phyloP scores from a whole-genome alignment of 92 coral and sea anemone genomes.

The Epizoanthus rinbou region DNA sequence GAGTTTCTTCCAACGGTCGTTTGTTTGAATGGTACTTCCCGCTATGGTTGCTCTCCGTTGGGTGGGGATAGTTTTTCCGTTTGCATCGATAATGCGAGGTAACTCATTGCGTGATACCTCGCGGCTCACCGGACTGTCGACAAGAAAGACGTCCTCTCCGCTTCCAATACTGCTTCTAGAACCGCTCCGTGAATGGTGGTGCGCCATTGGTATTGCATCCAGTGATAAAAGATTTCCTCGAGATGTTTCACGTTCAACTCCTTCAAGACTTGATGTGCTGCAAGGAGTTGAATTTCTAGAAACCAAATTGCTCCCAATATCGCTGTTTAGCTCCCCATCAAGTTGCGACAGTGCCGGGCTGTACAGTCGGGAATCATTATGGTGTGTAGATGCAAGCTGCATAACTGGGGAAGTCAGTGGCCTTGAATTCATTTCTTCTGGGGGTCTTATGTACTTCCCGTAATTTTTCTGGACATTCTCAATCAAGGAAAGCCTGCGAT shows the following conservation, averaged over 20 bases:
- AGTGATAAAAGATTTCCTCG: slow-evolving; percentile 22
- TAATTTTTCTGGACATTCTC: slow-evolving; percentile 39
- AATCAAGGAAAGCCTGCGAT: slow-evolving; percentile 28
- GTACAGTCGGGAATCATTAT: neutral
- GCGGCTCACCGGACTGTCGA: neutral
- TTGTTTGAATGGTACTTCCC: neutral
- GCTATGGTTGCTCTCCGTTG: slow-evolving; percentile 7
- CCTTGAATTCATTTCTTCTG: slow-evolving; percentile 11
- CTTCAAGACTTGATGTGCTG: slow-evolving; percentile 1
- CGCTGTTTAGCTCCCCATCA: neutral
- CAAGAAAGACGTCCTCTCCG: neutral
- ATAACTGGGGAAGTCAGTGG: slow-evolving; percentile 16
- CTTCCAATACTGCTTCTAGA: neutral
- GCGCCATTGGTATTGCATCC: neutral
- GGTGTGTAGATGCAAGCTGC: neutral
- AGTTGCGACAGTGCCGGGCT: neutral
- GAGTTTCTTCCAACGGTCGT: neutral
- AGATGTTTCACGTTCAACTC: slow-evolving; percentile 22
- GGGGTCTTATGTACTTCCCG: slow-evolving; percentile 33
- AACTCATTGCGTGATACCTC: neutral
- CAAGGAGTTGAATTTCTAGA: slow-evolving; percentile 16
- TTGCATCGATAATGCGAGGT: neutral
- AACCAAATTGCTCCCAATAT: neutral
- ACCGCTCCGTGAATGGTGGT: neutral
- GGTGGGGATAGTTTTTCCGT: neutral